phyloP scores from a whole-genome alignment of 2,797 vertebrate species.

The Ctenochaetus hawaiiensis region DNA sequence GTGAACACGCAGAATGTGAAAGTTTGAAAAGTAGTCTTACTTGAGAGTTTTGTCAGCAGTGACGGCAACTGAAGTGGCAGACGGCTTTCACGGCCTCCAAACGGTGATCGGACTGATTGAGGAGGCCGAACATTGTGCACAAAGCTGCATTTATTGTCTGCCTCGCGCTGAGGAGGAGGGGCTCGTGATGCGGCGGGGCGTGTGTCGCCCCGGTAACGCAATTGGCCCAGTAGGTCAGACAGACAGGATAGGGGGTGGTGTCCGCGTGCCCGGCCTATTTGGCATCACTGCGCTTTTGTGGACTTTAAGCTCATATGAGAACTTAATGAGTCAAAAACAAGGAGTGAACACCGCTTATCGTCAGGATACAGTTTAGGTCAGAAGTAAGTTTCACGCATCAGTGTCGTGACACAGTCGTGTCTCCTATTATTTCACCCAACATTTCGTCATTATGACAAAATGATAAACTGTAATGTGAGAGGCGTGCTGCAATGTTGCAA shows the following conservation, averaged over 20 bases:
- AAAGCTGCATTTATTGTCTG: conserved; percentile 73
- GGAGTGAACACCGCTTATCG: conserved; percentile 32
- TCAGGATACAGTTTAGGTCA: not conserved
- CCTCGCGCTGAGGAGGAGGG: conserved; percentile 36
- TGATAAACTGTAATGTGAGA: conserved; percentile 1
- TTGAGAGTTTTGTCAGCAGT: conserved; percentile 53
- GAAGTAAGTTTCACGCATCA: not conserved
- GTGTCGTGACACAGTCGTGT: not conserved
- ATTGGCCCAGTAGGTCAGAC: conserved; percentile 68
- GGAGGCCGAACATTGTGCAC: conserved; percentile 26
- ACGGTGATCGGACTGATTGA: conserved; percentile 25
- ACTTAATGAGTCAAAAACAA: not conserved
- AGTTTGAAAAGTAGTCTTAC: conserved; percentile 63
- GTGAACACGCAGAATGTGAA: not conserved
- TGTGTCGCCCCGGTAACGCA: conserved; percentile 43
- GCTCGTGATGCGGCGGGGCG: conserved; percentile 74
- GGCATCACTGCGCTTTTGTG: conserved; percentile 33
- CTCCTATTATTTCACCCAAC: not conserved
- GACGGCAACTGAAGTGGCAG: conserved; percentile 20
- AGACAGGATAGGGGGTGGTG: conserved; percentile 52
- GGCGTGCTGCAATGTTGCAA: conserved; percentile 42
- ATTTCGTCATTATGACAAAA: not conserved
- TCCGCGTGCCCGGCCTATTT: not conserved
- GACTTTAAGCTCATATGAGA: conserved; percentile 43
- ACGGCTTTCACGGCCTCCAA: conserved; percentile 3